Base-by-base conservation (phyloP, 2,113 vertebrate species). In the Fukomys damarensis region DNA sequence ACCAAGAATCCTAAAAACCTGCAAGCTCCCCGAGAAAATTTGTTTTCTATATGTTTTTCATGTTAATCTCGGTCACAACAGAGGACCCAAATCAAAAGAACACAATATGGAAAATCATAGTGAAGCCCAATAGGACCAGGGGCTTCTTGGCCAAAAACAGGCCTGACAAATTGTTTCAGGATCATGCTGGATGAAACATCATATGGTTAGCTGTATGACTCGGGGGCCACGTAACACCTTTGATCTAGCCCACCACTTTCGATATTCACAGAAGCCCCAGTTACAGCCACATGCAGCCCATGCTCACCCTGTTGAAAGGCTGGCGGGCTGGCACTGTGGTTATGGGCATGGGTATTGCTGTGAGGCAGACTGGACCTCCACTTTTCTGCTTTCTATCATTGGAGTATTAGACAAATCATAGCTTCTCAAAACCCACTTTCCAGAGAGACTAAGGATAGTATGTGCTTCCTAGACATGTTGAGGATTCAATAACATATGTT, bases 71-170 rank as follows among this genome's bases (percentile, higher is more conserved):
- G 70, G 91, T 46, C 68, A 65, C 54, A 96, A 96, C 92, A 93
- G 96, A 94, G 92, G 95, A 93, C 54, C 85, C 72, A 94, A 95
- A 96, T 59, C 83, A 93, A 98, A 98, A 81, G 90, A 84, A 91
- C 43, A 46, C 77, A 0, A 30, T 24, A 70, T 96, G 91, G 91
- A 86, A 96, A 97, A 93, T 80, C 58, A 49, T 28, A 20, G 9
- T 30, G 46, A 86, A 97, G 59, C 68, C 86, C 95, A 83, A 43
- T 13, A 8, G 11, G 38, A 90, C 24, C 65, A 89, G 38, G 86
- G 82, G 28, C 72, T 86, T 43, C 81, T 76, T 94, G 94, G 91
- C 58, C 90, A 93, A 90, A 87, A 91, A 70, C 87, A 88, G 3
- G 94, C 72, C 74, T 96, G 88, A 91, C 43, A 56, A 65, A 95